Base-by-base conservation (phyloP, 2,113 vertebrate species). In the Piprites chloris region DNA sequence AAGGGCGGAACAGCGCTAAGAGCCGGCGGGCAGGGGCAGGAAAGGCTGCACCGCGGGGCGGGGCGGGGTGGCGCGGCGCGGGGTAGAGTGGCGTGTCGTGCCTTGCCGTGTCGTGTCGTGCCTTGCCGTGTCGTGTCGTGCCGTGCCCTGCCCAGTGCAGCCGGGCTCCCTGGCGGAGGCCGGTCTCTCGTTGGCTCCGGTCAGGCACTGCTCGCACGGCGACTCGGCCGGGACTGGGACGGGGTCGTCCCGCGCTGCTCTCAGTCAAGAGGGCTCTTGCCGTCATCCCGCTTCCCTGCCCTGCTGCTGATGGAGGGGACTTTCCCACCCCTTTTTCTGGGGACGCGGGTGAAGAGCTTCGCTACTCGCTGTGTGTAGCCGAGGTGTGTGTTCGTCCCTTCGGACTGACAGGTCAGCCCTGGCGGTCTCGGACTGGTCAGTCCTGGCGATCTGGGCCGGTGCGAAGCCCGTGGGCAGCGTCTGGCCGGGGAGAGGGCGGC, bases 341-440 rank as follows among this genome's bases (percentile, higher is more conserved):
- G 15, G 39, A 1, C 2, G 20, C 0, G n/a, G 3, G 24, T 4
- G 80, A 2, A 1, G 52, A 24, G 13, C 30, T 35, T 2, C 7
- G 37, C 24, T 14, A 0, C 22, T 16, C 5, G 11, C 32, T 2
- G 30, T 5, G 6, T 2, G 67, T 3, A 6, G 39, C 33, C 8
- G 20, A 35, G 12, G 28, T 7, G 6, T n/a, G 16, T 7, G 78
- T 30, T 46, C 41, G 78, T n/a, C 35, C 39, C 6, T 13, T 13
- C 3, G 28, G 53, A 17, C 33, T n/a, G 46, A 2, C 46, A 1
- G 87, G 20, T 5, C 44, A 0, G 37, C 27, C 50, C 67, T 6
- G 32, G 42, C 21, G 16, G 9, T 9, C 35, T 14, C n/a, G 66
- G 30, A 4, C 30, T 28, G 33, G 2, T 19, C 47, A 2, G 20